Percentiles rank a stretch among this genome's conserved stretches.
These are phyloP conservation scores for Leuciscus waleckii DNA, from an alignment of 2,797 vertebrate species.

Conservation along the genomic window DNA sequence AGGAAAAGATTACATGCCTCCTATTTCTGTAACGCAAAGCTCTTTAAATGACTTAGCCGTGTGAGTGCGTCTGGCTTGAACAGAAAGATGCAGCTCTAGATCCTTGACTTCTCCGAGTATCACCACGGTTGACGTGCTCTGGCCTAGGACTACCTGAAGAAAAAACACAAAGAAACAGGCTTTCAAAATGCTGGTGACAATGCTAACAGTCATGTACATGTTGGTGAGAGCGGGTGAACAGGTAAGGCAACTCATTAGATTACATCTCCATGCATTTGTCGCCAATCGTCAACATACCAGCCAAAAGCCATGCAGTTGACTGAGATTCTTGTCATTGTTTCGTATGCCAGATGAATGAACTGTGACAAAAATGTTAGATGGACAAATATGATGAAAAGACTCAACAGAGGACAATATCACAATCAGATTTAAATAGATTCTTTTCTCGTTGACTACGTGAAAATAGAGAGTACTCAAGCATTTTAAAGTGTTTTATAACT, in stretches of 20 bases:
- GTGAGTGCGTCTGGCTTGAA: conserved; percentile 42
- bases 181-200: conserved; percentile 83
- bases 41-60: conserved; percentile 75
- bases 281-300: neutral
- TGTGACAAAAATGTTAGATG: conserved; percentile 30
- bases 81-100: conserved; percentile 44
- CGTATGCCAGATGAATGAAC: neutral
- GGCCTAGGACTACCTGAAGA: conserved; percentile 36
- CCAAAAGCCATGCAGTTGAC: neutral
- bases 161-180: conserved; percentile 41
- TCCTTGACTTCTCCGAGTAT: conserved; percentile 2
- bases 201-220: conserved; percentile 87
- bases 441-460: neutral
- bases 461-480: neutral
- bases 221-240: conserved; percentile 80
- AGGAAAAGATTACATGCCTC: conserved; percentile 76
- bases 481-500: neutral
- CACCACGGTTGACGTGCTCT: conserved; percentile 28
- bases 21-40: conserved; percentile 81
- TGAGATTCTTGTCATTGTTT: conserved; percentile 7
- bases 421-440: too few species aligned
- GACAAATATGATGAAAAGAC: neutral
- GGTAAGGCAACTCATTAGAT: conserved; percentile 74
- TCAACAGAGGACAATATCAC: neutral
- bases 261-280: conserved; percentile 9